A percentile compares a stretch with the other conserved stretches of the same genome.
Evolutionary conservation across 2,888 invertebrate species (phyloP).

Genomic region (Perizoma affinitatum): DNA sequence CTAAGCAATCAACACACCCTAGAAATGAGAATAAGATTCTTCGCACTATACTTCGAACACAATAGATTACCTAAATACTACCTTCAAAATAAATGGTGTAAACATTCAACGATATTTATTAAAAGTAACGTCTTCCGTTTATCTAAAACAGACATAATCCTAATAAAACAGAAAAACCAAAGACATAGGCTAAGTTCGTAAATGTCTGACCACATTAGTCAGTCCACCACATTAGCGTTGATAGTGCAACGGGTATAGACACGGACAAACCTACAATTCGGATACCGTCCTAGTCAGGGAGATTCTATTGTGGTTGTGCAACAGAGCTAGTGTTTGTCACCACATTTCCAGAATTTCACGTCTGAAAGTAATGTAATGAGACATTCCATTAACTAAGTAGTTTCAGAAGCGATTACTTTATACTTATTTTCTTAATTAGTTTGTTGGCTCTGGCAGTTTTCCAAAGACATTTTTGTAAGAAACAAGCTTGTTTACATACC

Average conservation of each 20-base stretch:
- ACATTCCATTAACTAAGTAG: no score
- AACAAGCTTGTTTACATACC: not conserved
- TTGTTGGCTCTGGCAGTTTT: constrained; percentile 13
- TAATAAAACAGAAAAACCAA: constrained; percentile 3
- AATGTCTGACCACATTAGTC: no score
- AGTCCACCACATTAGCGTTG: constrained; percentile 33
- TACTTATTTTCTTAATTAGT: constrained; percentile 10
- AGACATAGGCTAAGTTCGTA: constrained; percentile 24
- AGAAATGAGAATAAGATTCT: no score
- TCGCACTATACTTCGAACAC: no score
- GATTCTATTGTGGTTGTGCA: not conserved
- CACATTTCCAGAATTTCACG: no score
- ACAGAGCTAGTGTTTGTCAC: not conserved
- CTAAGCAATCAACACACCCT: no score
- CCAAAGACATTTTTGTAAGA: constrained; percentile 6
- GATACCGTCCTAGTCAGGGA: not conserved
- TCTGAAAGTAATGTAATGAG: no score
- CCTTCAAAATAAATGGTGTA: no score
- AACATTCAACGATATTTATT: not conserved
- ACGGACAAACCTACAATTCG: not conserved
- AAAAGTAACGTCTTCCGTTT: not conserved
- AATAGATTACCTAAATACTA: no score
- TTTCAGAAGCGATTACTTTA: no score
- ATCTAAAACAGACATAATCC: not conserved
- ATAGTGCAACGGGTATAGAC: constrained; percentile 9